Evolutionary conservation across 2,888 invertebrate species (phyloP), one percentile per base, ranked within the genome.

Genomic region (Euclidia mi): DNA sequence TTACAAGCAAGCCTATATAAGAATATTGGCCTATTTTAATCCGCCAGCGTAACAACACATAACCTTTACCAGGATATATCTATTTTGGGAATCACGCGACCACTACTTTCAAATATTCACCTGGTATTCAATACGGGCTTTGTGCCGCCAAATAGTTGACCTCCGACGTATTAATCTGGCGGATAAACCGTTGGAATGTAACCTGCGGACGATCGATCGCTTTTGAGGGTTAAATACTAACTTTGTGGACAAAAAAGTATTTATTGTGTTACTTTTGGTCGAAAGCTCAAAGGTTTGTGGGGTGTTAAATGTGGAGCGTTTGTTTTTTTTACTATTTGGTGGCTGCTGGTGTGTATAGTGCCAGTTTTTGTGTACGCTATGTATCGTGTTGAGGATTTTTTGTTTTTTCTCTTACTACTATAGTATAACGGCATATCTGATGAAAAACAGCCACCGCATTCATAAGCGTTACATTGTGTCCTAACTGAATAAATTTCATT

Each of bases 111-210:
- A 68, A 79, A 72, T 76, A 76, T 79, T 74, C 68, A 64, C 59
- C 66, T 51, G 63, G 66, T 57, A 70, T 70, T 71, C 65, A 70
- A 62, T 60, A 49, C 66, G 67, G n/a, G 78, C 76, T 80, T 77
- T 78, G 72, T 69, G 50, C 12, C 55, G 40, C 58, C 68, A 51
- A 73, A 80, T 79, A 76, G 81, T 77, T 78, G 65, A 62, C 64
- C 35, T 43, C 45, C 32, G 44, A 65, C 56, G 60, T 58, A 73
- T 70, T 76, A 72, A 75, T 78, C 70, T 62, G 45, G 2, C 46
- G 63, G 62, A 61, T 73, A 69, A 74, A 71, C 64, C 69, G 63
- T 60, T 61, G 72, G 76, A 71, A 79, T 80, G 61, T 64, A 42
- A 55, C 67, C 69, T 53, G 45, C 53, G 45, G 35, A n/a, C 42